Conservation (phyloP, 2,113 vertebrate genomes). For the Hymenochirus boettgeri region DNA sequence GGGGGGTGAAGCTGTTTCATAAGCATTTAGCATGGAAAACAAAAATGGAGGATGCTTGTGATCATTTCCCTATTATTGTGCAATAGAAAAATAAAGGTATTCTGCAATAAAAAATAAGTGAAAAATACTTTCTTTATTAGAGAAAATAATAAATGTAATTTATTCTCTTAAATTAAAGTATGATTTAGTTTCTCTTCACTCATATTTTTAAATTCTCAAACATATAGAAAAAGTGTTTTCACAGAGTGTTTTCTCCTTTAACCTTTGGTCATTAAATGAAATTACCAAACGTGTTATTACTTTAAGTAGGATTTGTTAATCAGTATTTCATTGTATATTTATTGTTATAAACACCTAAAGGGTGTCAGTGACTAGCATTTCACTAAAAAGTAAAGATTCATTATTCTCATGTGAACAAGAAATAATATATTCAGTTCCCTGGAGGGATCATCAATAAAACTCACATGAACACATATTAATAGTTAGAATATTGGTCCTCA, state of each 20-base stretch:
- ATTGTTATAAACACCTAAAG: slow-evolving; percentile 3
- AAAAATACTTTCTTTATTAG: no score
- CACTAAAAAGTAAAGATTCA: slow-evolving; percentile 1
- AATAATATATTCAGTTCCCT: not conserved
- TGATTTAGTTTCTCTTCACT: no score
- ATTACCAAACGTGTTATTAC: not conserved
- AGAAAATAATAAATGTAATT: no score
- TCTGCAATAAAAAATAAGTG: no score
- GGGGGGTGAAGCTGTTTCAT: no score
- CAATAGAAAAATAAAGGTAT: no score
- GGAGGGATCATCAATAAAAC: not conserved
- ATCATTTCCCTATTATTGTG: no score
- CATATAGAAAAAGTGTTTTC: not conserved
- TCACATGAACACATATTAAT: slow-evolving; percentile 1
- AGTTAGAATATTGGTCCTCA: not conserved
- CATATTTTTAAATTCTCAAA: not conserved
- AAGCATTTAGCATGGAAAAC: no score
- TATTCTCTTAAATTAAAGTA: no score
- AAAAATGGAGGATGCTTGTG: no score
- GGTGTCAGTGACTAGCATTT: not conserved
- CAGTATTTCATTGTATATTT: not conserved
- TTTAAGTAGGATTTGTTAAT: not conserved
- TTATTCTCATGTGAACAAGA: not conserved
- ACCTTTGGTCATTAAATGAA: not conserved
- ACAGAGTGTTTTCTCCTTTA: not conserved